Evolutionary conservation across 2,888 invertebrate species (phyloP), one percentile per base, ranked within the genome.

Genomic region (Himalopsyche japonica): DNA sequence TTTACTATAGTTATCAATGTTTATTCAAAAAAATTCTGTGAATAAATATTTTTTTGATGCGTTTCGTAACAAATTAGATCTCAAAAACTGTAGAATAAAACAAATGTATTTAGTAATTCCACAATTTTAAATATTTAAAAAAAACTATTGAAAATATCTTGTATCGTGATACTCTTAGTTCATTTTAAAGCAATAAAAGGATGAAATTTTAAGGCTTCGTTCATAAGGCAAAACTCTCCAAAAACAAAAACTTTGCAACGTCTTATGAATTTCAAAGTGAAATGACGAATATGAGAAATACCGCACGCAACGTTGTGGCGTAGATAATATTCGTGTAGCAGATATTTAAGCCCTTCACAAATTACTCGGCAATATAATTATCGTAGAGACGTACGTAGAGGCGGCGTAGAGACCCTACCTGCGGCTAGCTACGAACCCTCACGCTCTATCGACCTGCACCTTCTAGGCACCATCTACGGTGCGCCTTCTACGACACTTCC

Each of bases 291-390:
- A 57, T 57, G 57, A 57, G 77, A 80, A 80, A 80, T 80, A 49
- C 80, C 78, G 24, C 43, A 47, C 32, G 43, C 34, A 24, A 20
- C 78, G 47, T 78, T 78, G 78, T 12, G 78, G 47, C 43, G 47
- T 78, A 24, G 47, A 78, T 37, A 34, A 78, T 78, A 78, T 34
- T 70, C 70, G 27, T 70, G 70, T 70, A 70, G 70, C 34, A 77
- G 37, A 77, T 77, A 77, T 77, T 77, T 77, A 37, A 77, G 43
- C 77, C 77, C 77, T 77, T 77, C 82, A 37, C 81, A 81, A 81
- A 81, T 81, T 81, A 70, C 81, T 70, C 24, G 82, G 82, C 27
- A 70, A 82, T 77, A 77, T 82, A 82, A 82, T 82, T 82, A 82
- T 77, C 82, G 70, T 34, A 37, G 77, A 77, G 37, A 77, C 15